phyloP scores from a whole-genome alignment of 2,113 vertebrate species.

The Oryzias javanicus region DNA sequence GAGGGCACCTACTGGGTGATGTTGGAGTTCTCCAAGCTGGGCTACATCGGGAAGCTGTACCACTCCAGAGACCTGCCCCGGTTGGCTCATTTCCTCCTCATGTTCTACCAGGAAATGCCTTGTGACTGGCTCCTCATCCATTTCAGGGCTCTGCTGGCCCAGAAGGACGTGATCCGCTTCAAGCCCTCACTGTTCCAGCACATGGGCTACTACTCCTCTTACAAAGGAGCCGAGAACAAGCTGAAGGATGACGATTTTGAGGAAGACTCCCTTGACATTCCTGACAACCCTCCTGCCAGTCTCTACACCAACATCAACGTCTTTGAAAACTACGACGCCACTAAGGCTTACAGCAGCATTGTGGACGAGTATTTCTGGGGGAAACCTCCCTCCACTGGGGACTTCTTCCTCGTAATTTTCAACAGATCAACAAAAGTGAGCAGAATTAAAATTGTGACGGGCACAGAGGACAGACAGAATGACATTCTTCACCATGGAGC shows the following conservation, averaged over 20 bases:
- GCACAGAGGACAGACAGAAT: slow-evolving; percentile 93
- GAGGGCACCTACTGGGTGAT: slow-evolving; percentile 98
- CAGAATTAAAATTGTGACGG: slow-evolving; percentile 91
- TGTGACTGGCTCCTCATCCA: slow-evolving; percentile 97
- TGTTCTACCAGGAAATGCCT: slow-evolving; percentile 99
- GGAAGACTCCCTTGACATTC: slow-evolving; percentile 93
- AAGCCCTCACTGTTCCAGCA: slow-evolving; percentile 99
- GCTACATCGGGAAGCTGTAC: slow-evolving; percentile 98
- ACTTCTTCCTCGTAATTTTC: slow-evolving; percentile 90
- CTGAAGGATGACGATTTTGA: slow-evolving; percentile 98
- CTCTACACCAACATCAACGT: slow-evolving; percentile 94
- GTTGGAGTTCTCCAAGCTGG: slow-evolving; percentile 96
- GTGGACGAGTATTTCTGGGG: slow-evolving; percentile 98
- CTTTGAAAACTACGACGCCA: slow-evolving; percentile 93
- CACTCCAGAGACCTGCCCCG: slow-evolving; percentile 85
- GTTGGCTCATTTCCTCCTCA: slow-evolving; percentile 93
- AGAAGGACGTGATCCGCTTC: slow-evolving; percentile 91
- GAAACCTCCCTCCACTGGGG: slow-evolving; percentile 89
- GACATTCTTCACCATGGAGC: slow-evolving; percentile 93
- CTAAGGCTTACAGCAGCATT: slow-evolving; percentile 89
- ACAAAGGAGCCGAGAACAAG: slow-evolving; percentile 95
- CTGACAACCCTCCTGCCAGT: slow-evolving; percentile 93
- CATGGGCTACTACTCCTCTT: slow-evolving; percentile 98
- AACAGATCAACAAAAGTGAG: slow-evolving; percentile 88
- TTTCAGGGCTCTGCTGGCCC: slow-evolving; percentile 90